These are phyloP conservation scores for Neoascia interrupta DNA, from an alignment of 2,888 invertebrate species.

Conservation along the genomic window DNA sequence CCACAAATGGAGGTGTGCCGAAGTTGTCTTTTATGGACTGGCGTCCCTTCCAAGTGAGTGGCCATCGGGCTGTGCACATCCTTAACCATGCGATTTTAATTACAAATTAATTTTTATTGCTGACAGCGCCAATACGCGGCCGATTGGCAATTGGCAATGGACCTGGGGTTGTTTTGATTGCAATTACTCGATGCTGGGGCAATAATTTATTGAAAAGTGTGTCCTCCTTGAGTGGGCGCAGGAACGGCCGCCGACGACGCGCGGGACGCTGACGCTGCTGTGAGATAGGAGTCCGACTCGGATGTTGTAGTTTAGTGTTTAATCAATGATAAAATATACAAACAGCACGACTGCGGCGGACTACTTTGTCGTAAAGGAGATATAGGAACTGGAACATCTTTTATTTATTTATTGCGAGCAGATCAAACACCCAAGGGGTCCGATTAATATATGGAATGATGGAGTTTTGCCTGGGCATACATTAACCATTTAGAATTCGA, in stretches of 20 bases:
- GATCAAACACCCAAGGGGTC: conserved; percentile 23
- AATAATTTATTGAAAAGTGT: conserved; percentile 59
- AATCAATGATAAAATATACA: conserved; percentile 50
- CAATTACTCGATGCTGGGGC: conserved; percentile 61
- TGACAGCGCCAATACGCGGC: no score
- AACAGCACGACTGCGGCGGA: conserved; percentile 10
- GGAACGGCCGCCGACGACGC: not conserved
- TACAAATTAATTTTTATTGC: conserved; percentile 68
- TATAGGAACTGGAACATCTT: conserved; percentile 25
- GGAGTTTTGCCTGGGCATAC: no score
- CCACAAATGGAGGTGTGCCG: not conserved
- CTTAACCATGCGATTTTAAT: conserved; percentile 60
- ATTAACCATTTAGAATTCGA: no score
- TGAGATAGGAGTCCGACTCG: not conserved
- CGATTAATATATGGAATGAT: not conserved
- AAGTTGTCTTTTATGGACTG: not conserved
- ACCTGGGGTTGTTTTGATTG: conserved; percentile 59
- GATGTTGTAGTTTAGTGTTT: conserved; percentile 17
- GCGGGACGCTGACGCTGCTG: not conserved
- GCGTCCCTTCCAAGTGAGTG: not conserved
- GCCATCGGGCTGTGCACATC: not conserved
- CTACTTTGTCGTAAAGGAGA: conserved; percentile 21
- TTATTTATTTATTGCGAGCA: conserved; percentile 25
- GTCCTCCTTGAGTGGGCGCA: conserved; percentile 28
- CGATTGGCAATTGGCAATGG: conserved; percentile 43